phyloP scores from a whole-genome alignment of 2,113 vertebrate genomes.

The Crotalus viridis region DNA sequence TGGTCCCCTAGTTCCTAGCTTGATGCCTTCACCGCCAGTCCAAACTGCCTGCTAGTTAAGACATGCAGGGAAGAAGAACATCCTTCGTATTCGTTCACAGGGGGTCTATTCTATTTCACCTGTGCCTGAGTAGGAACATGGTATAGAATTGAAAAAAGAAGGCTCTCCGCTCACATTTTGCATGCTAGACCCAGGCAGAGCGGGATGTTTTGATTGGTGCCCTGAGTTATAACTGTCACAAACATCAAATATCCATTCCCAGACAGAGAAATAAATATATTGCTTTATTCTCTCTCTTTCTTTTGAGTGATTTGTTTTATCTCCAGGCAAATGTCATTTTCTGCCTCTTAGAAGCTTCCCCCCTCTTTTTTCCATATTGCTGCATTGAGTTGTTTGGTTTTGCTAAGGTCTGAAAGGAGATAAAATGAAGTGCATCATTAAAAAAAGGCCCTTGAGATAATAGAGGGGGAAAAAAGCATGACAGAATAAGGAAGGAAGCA shows the following conservation, averaged over 20 bases:
- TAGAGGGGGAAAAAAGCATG: constrained; percentile 39
- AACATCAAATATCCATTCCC: neutral
- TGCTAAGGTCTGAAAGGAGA: constrained; percentile 54
- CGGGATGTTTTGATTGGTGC: neutral
- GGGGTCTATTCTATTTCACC: neutral
- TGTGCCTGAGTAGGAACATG: neutral
- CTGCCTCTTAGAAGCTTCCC: constrained; percentile 14
- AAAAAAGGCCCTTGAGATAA: constrained; percentile 61
- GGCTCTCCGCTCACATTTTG: neutral
- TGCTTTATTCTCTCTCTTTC: neutral
- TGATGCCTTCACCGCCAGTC: neutral
- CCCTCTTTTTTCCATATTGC: neutral
- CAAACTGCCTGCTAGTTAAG: neutral
- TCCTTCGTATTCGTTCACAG: neutral
- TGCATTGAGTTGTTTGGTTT: constrained; percentile 5
- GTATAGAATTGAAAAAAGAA: neutral
- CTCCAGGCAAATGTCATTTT: constrained; percentile 1
- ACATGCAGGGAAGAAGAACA: neutral
- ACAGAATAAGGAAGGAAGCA: constrained; percentile 66
- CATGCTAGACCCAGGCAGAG: no score
- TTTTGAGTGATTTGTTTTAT: constrained; percentile 3
- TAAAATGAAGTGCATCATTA: constrained; percentile 56
- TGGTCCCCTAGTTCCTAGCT: neutral
- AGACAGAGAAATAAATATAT: neutral
- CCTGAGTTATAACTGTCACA: neutral